Evolutionary conservation across 2,888 invertebrate species (phyloP).

Genomic region (Brachypalpus laphriformis): DNA sequence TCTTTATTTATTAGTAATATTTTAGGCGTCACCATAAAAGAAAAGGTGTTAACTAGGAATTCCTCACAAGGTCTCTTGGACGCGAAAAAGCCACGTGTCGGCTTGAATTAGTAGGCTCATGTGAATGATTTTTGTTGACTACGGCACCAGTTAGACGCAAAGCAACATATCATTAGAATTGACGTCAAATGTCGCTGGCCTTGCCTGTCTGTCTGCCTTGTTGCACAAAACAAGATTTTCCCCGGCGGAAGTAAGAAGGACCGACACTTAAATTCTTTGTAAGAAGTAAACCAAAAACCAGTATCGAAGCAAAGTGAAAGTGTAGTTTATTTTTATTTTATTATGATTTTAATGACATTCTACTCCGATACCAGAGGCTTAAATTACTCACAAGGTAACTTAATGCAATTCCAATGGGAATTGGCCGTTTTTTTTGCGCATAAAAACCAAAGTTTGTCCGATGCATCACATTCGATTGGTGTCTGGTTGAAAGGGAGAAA

Average conservation of each 20-base stretch:
- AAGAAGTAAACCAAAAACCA: neutral
- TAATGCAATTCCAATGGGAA: slow-evolving; percentile 53
- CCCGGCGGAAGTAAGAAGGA: slow-evolving; percentile 11
- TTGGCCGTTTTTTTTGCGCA: slow-evolving; percentile 5
- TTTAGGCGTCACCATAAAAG: no score
- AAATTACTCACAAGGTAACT: slow-evolving; percentile 53
- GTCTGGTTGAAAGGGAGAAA: neutral
- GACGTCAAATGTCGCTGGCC: slow-evolving; percentile 21
- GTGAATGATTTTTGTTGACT: neutral
- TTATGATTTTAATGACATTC: slow-evolving; percentile 53
- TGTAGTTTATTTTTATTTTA: slow-evolving; percentile 40
- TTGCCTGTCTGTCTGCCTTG: slow-evolving; percentile 9
- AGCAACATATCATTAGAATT: neutral
- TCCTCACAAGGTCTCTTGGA: neutral
- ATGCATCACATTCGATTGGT: slow-evolving; percentile 38
- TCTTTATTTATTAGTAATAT: no score
- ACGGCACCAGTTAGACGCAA: neutral
- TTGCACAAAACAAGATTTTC: neutral
- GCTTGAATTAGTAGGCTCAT: neutral
- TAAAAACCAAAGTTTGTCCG: slow-evolving; percentile 4
- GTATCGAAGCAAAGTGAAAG: slow-evolving; percentile 38
- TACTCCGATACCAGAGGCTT: slow-evolving; percentile 30
- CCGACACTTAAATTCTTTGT: neutral
- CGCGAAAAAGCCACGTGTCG: neutral
- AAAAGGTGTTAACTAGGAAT: neutral